Evolutionary conservation across 1,140 invertebrate genomes (phyloP).

Genomic region (Battus philenor): DNA sequence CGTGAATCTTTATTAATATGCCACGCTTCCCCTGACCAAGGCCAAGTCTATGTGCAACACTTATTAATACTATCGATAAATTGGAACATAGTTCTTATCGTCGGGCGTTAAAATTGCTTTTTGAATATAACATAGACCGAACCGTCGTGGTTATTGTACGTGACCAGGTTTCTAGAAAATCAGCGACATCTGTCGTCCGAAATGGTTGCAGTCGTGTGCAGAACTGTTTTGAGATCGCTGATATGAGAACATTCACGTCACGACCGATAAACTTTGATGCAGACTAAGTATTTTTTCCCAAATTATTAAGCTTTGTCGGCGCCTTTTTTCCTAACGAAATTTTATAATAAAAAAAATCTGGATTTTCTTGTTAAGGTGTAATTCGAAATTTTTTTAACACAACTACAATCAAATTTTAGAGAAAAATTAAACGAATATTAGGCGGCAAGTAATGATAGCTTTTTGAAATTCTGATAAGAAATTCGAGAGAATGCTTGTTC

Average conservation of each 20-base stretch:
- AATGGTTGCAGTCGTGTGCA: constrained; percentile 31
- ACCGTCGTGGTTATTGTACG: constrained; percentile 33
- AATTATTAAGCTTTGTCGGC: constrained; percentile 7
- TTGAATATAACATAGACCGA: constrained; percentile 11
- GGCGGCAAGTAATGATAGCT: too few species aligned
- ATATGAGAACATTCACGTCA: constrained; percentile 34
- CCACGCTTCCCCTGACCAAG: constrained; percentile 56
- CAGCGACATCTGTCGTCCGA: constrained; percentile 52
- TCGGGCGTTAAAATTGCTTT: constrained; percentile 16
- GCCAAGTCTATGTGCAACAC: constrained; percentile 50
- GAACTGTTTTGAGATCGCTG: constrained; percentile 31
- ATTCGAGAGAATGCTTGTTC: too few species aligned
- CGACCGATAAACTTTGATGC: constrained; percentile 19
- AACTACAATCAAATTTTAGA: too few species aligned
- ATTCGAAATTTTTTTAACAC: too few species aligned
- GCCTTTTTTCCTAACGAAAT: neutral
- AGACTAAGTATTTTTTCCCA: constrained; percentile 1
- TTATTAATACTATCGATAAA: constrained; percentile 21
- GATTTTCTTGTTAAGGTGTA: too few species aligned
- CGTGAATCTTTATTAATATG: constrained; percentile 68
- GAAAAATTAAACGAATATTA: too few species aligned
- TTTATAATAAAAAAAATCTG: constrained; percentile 1
- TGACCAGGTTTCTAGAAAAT: constrained; percentile 44
- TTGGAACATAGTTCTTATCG: constrained; percentile 20
- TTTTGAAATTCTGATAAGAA: too few species aligned